Evolutionary conservation across 2,888 invertebrate genomes (phyloP).

Genomic region (Allygus modestus): DNA sequence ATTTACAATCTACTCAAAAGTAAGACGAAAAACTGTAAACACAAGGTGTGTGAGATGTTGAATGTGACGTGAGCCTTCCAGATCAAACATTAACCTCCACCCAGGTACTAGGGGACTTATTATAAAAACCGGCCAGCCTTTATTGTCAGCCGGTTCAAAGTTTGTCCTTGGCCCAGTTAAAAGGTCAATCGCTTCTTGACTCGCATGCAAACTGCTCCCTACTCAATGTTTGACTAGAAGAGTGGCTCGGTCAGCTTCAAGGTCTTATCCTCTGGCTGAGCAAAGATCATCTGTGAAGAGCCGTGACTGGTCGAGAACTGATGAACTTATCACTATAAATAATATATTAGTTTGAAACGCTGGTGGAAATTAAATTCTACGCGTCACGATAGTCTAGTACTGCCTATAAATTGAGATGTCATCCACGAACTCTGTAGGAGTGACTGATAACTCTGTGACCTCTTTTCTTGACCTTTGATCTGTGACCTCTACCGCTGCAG

Average conservation of each 20-base stretch:
- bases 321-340: too few relatives aligned
- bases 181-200: constrained; percentile 40
- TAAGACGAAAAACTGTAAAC: too few relatives aligned
- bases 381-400: too few relatives aligned
- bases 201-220: constrained; percentile 1
- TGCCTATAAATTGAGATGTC: not conserved
- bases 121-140: constrained; percentile 8
- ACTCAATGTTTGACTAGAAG: not conserved
- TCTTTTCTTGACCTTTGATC: constrained; percentile 26
- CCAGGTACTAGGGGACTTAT: constrained; percentile 7
- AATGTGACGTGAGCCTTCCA: not conserved
- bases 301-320: constrained; percentile 6
- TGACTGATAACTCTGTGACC: constrained; percentile 9
- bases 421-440: not conserved
- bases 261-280: not conserved
- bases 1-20: too few relatives aligned
- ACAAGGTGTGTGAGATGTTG: too few relatives aligned
- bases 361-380: too few relatives aligned
- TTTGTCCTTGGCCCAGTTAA: constrained; percentile 4
- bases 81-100: not conserved
- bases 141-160: constrained; percentile 18
- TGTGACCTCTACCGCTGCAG: not conserved
- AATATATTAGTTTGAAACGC: too few relatives aligned
- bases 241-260: not conserved
- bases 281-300: not conserved